Base-by-base conservation (phyloP, 2,797 vertebrate species). In the Acipenser ruthenus region DNA sequence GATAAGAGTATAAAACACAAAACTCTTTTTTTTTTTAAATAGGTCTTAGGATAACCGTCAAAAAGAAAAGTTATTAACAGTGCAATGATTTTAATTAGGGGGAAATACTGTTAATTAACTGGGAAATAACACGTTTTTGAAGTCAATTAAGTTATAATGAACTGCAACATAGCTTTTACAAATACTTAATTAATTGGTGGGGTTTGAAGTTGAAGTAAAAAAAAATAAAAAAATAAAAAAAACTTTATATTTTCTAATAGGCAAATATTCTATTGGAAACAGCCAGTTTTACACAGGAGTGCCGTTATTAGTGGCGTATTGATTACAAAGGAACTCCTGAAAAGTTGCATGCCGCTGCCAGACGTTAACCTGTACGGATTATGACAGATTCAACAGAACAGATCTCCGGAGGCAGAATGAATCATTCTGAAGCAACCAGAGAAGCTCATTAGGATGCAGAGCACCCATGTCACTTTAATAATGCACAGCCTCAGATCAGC, bases 271-370 rank as follows among this genome's bases (percentile, higher is more conserved):
- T 12, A n/a, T 12, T 11, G 12, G 2, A 62, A 49, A 37, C 48
- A 56, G 47, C 12, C 50, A 65, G 18, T 64, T 62, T 62, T 48
- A 62, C 59, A 49, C 49, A 62, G 62, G 64, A 69, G 37, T 53
- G 50, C 18, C 49, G 60, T 56, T 65, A 65, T 69, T 58, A 69
- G 68, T 62, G 59, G 15, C 64, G 56, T 66, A 66, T 62, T 62
- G 64, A 69, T 62, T 59, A 37, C 68, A 55, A 62, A 63, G 49
- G 58, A 61, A 48, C 5, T 58, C 15, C 13, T 12, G 10, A 49
- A 49, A 62, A 56, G 11, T 10, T 62, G 50, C 64, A 50, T 62
- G 58, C 63, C 60, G 18, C 18, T 49, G 48, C 10, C 69, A 63
- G 49, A 65, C 49, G 15, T 60, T 51, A 61, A 65, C 50, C 58